Evolutionary conservation across 2,888 invertebrate species (phyloP), one percentile per base, ranked within the genome.

Genomic region (Cheilosia vulpina): DNA sequence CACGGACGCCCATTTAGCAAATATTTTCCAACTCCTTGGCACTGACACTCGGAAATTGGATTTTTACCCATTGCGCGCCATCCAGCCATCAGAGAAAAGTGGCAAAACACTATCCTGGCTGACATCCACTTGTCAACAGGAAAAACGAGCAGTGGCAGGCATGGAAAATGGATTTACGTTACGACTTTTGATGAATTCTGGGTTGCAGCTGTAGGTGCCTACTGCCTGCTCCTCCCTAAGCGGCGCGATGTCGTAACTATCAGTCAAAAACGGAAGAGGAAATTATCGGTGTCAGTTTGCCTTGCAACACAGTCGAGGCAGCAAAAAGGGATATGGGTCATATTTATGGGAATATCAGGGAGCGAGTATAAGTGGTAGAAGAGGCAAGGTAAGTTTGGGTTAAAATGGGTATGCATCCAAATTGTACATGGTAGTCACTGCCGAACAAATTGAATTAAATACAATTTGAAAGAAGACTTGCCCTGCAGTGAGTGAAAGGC

Each of bases 11-110:
- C 55, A 80, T 80, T 84, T 84, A 65, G 75, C 71, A 80, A 84
- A 80, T 75, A 80, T 75, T 84, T 84, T 75, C 80, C 58, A 71
- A 84, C 72, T 72, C 58, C 45, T 53, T 66, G 53, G 47, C 57
- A 34, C 75, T 79, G 84, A 84, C 84, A 80, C 80, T 84, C 69
- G 84, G 84, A 84, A 84, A 84, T 84, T 84, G 84, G 84, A 84
- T 84, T 84, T 84, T 60, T 78, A 65, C 65, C 50, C 19, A 75
- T 71, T 43, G 41, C 63, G 63, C 31, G 31, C 31, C 31, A 31
- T 31, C 9, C 31, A 31, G 31, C 19, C 24, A 21, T 21, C 50
- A 24, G 52, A 52, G 52, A 41, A 52, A 69, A 71, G 62, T 69
- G 72, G 75, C 58, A 15, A 38, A 55, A 72, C 60, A 65, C 78